Evolutionary conservation across 2,797 vertebrate species (phyloP), one percentile per base, ranked within the genome.

Genomic region (Lithobates sylvaticus): DNA sequence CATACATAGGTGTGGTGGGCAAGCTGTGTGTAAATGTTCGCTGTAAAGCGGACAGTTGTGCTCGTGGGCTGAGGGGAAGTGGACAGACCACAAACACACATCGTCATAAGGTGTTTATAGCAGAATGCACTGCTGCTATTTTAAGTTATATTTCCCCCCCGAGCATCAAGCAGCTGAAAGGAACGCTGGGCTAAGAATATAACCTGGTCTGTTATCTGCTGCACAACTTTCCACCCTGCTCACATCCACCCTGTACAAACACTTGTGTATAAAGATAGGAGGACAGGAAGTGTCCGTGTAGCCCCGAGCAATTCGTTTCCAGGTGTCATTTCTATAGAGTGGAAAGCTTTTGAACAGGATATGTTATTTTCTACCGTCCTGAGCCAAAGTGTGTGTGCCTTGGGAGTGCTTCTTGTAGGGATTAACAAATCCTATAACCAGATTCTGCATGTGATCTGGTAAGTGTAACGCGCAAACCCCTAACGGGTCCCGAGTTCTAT

Each of bases 1-100:
- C 79, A 81, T 81, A 21, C 39, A 10, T 21, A 61, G 79, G 79
- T 27, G 47, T 70, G 79, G 79, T 67, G 10, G 69, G 68, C 79
- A 72, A 81, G 68, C 54, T 39, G 71, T 61, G 47, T 81, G 69
- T 27, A 54, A 68, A 70, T 80, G 67, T 80, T 10, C 32, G 10
- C 36, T 39, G 79, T 21, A 32, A 32, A 61, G 78, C n/a, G 69
- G 69, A 81, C 50, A 71, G 67, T 54, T 72, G 21, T 72, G 68
- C 34, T 58, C 68, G 32, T 23, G 78, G 50, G 36, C 34, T 61
- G 29, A 73, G 47, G 71, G 79, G 79, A 72, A 72, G 79, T 72
- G 32, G 29, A 27, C 50, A 32, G 47, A 72, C 47, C 79, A 72
- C 79, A 72, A 72, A 27, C 78, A 58, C 78, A 54, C 50, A 54